Conservation (phyloP, 2,113 vertebrate species). For the Halichoeres trimaculatus region DNA sequence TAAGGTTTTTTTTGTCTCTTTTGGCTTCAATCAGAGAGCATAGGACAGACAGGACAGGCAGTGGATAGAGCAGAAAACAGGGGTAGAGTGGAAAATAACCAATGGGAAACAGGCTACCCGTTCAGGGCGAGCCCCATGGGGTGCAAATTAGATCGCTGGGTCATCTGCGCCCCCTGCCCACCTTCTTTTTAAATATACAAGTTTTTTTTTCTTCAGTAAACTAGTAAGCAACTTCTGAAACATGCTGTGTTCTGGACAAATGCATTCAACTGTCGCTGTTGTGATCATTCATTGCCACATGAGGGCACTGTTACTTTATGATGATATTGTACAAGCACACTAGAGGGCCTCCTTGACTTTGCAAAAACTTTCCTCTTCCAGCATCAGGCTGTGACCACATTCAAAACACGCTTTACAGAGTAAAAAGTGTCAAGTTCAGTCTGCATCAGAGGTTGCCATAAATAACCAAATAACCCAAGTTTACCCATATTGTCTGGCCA, state of each 20-base stretch:
- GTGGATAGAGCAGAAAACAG: no score
- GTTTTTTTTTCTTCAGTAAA: no score
- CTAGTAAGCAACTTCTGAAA: no score
- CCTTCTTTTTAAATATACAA: no score
- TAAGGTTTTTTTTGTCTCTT: no score
- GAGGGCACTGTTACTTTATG: constrained; percentile 45
- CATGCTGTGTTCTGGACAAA: neutral
- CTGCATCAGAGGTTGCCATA: neutral
- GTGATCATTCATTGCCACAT: constrained; percentile 29
- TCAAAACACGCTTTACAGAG: neutral
- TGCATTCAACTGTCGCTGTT: neutral
- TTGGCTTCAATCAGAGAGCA: no score
- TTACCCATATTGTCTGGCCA: neutral
- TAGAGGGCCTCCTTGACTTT: neutral
- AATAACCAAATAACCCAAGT: neutral
- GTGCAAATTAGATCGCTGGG: no score
- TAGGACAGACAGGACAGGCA: no score
- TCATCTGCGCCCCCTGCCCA: no score
- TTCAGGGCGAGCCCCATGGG: no score
- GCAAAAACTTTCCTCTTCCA: neutral
- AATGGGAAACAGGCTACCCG: no score
- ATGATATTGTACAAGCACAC: neutral
- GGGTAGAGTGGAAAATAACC: no score
- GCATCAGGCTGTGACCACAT: neutral
- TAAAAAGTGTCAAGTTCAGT: neutral